Percentiles rank a stretch among this genome's conserved stretches.
Conservation (phyloP, 1,140 invertebrate genomes). For the Gryon sp. region DNA sequence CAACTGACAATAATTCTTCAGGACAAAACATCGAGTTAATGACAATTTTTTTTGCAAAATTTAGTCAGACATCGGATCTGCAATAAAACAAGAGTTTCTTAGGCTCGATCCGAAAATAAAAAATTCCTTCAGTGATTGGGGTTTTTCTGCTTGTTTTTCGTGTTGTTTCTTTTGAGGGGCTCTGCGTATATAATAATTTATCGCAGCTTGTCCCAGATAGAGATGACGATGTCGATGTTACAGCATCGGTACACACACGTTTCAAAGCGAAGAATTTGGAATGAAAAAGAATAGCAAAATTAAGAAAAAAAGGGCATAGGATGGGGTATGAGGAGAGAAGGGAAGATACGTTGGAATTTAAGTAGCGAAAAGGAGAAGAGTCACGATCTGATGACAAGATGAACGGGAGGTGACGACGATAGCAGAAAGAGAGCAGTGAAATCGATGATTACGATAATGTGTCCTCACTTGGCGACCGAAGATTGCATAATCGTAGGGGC, state of each 20-base stretch:
- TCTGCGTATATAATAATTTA: constrained; percentile 57
- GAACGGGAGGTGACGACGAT: constrained; percentile 35
- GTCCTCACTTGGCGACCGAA: constrained; percentile 31
- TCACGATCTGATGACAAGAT: constrained; percentile 31
- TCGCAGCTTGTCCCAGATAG: constrained; percentile 53
- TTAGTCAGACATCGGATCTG: no score
- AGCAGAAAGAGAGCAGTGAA: constrained; percentile 26
- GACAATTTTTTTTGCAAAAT: no score
- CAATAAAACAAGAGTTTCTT: no score
- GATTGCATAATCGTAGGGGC: constrained; percentile 60
- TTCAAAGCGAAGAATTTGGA: constrained; percentile 44
- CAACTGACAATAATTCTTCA: no score
- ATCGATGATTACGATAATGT: constrained; percentile 40
- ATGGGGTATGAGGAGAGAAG: no score
- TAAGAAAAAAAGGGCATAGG: neutral
- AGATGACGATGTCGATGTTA: constrained; percentile 53
- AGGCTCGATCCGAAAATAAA: constrained; percentile 5
- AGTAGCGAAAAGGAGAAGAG: constrained; percentile 23
- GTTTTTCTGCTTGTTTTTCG: constrained; percentile 14
- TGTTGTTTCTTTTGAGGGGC: constrained; percentile 33
- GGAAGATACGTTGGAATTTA: no score
- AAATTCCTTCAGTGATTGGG: neutral
- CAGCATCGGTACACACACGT: constrained; percentile 31
- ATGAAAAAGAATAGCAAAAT: constrained; percentile 40
- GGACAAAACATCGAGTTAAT: no score